Percentiles rank a stretch among this genome's conserved stretches.
These are phyloP conservation scores for Glaucopsyche alexis DNA, from an alignment of 2,888 invertebrate genomes.

Conservation along the genomic window DNA sequence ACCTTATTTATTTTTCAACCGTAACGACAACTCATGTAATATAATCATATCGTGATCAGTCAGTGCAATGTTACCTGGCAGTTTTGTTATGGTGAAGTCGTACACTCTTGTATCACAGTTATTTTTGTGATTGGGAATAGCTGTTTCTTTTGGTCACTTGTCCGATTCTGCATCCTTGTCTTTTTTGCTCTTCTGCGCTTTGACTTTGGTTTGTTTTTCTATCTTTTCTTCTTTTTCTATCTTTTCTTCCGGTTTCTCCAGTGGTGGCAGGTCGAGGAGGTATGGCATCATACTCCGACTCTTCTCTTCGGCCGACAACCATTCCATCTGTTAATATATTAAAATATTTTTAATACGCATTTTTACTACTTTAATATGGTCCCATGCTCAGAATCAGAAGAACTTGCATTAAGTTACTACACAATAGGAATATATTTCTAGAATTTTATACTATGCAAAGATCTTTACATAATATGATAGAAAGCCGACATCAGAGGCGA, in stretches of 20 bases:
- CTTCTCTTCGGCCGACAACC: slow-evolving; percentile 72
- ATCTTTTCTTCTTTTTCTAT: slow-evolving; percentile 40
- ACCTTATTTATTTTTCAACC: slow-evolving; percentile 31
- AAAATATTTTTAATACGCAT: background rate
- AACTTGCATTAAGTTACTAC: background rate
- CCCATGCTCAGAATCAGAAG: background rate
- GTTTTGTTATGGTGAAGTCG: slow-evolving; percentile 50
- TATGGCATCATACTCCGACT: slow-evolving; percentile 74
- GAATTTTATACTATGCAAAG: background rate
- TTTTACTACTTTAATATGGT: too few relatives aligned
- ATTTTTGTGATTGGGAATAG: slow-evolving; percentile 44
- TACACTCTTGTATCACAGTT: slow-evolving; percentile 56
- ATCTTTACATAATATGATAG: too few relatives aligned
- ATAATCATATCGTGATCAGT: slow-evolving; percentile 53
- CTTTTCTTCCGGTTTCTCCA: slow-evolving; percentile 46
- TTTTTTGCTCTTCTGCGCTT: slow-evolving; percentile 43
- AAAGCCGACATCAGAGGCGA: too few relatives aligned
- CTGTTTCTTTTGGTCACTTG: slow-evolving; percentile 58
- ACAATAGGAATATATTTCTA: background rate
- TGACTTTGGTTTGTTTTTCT: slow-evolving; percentile 33
- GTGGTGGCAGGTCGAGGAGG: slow-evolving; percentile 62
- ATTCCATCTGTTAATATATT: slow-evolving; percentile 62
- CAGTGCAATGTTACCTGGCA: slow-evolving; percentile 49
- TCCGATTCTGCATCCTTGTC: slow-evolving; percentile 53
- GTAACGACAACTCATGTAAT: slow-evolving; percentile 46